Conservation (phyloP, 2,113 vertebrate genomes). For the Brachionichthys hirsutus region DNA sequence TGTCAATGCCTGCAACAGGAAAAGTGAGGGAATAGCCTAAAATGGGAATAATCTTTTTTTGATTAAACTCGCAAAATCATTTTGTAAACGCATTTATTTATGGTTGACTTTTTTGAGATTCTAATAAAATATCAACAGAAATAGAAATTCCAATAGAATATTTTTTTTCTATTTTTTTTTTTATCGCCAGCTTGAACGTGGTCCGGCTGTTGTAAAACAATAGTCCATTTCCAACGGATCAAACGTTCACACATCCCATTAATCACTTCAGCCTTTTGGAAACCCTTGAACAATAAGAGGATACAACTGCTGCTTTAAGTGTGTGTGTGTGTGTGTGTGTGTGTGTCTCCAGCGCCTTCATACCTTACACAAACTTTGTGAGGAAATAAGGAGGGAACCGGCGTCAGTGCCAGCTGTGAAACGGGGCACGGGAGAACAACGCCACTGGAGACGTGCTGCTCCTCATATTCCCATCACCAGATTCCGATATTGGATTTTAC, state of each 20-base stretch:
- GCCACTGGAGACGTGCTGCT: too few relatives aligned
- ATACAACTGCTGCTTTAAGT: conserved; percentile 58
- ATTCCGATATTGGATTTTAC: conserved; percentile 21
- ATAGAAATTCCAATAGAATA: too few relatives aligned
- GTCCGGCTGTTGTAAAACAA: conserved; percentile 40
- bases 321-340: too few relatives aligned
- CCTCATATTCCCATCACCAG: not conserved
- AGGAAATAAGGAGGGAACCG: conserved; percentile 23
- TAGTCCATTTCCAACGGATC: conserved; percentile 53
- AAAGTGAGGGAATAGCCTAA: not conserved
- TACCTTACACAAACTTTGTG: conserved; percentile 47
- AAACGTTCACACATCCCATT: conserved; percentile 33
- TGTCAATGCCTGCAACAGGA: not conserved
- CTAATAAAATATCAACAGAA: too few relatives aligned
- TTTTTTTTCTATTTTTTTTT: too few relatives aligned
- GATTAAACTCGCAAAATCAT: too few relatives aligned
- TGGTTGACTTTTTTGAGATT: too few relatives aligned
- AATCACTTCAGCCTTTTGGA: conserved; percentile 38
- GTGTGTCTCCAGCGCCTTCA: conserved; percentile 43
- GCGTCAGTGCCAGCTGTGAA: conserved; percentile 37
- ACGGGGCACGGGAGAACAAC: not conserved
- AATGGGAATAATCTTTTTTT: not conserved
- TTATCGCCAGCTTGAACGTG: not conserved
- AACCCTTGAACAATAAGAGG: conserved; percentile 68
- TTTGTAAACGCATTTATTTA: too few relatives aligned